These are phyloP conservation scores for Bathynomus jamesi DNA, from an alignment of 1,140 invertebrate genomes.

Conservation along the genomic window DNA sequence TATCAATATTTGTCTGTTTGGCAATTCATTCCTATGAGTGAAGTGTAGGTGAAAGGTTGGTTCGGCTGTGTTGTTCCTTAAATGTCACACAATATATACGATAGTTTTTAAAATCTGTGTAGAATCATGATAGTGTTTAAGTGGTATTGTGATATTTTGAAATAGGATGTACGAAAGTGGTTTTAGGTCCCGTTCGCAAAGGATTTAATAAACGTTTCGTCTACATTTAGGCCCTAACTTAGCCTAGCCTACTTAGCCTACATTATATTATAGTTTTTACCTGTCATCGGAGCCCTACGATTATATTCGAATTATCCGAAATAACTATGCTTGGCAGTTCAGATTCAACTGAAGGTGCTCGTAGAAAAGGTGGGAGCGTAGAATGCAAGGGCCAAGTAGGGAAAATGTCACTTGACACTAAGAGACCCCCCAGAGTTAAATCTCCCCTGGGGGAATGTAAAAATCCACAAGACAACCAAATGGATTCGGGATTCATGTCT, in stretches of 20 bases:
- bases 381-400: not conserved
- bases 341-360: not conserved
- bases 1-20: no score
- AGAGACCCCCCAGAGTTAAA: not conserved
- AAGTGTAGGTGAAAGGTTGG: no score
- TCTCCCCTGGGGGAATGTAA: not conserved
- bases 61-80: no score
- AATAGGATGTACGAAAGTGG: not conserved
- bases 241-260: no score
- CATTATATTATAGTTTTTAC: no score
- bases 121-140: not conserved
- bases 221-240: no score
- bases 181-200: not conserved
- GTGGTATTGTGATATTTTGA: not conserved
- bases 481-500: conserved; percentile 53
- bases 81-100: no score
- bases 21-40: no score
- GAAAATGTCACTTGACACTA: not conserved
- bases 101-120: no score
- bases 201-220: no score
- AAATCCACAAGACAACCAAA: conserved; percentile 41
- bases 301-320: not conserved
- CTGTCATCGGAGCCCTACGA: not conserved
- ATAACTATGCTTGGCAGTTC: not conserved
- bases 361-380: not conserved